phyloP scores from a whole-genome alignment of 64 coral and sea anemone species.

The Orbicella faveolata region DNA sequence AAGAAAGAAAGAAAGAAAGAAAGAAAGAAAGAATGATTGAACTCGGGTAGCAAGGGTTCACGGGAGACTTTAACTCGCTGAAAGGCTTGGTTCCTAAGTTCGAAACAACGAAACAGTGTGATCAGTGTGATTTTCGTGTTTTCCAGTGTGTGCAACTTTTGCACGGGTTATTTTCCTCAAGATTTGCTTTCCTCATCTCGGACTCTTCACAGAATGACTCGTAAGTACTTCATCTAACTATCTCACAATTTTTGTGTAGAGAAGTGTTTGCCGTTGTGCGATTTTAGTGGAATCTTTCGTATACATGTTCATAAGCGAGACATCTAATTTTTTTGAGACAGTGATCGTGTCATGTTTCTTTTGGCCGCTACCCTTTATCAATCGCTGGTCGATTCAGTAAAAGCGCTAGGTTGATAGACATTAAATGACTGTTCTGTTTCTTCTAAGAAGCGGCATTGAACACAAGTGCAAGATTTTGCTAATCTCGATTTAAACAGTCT shows the following conservation, averaged over 20 bases:
- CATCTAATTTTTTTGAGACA: not conserved
- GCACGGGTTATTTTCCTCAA: not conserved
- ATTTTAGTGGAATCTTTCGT: not conserved
- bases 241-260: not conserved
- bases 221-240: conserved; percentile 11
- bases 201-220: conserved; percentile 36
- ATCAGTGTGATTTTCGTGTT: not conserved
- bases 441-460: too few relatives aligned
- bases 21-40: too few relatives aligned
- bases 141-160: not conserved
- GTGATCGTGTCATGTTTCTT: not conserved
- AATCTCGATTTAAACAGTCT: too few relatives aligned
- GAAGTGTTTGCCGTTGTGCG: not conserved
- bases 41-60: not conserved
- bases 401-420: not conserved
- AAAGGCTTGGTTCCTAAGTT: conserved; percentile 31
- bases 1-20: too few relatives aligned
- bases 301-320: not conserved
- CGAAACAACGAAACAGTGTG: not conserved
- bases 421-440: not conserved
- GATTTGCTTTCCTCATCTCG: not conserved
- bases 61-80: not conserved
- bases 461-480: too few relatives aligned
- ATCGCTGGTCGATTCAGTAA: not conserved
- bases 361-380: not conserved